Base-by-base conservation (phyloP, 2,888 invertebrate genomes). In the Lordiphosa andalusiaca region DNA sequence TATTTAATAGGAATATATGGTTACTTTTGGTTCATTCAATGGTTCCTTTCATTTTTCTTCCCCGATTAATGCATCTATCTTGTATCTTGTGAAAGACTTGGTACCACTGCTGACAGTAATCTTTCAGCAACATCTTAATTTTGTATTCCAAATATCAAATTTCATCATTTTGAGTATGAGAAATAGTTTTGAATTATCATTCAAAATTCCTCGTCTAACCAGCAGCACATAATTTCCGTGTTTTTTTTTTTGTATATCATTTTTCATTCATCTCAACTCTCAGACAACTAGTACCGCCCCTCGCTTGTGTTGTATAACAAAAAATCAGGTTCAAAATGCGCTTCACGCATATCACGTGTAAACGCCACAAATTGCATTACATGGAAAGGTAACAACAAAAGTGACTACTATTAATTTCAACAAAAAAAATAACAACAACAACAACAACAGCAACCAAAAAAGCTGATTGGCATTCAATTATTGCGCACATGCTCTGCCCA, bases 391-490 rank as follows among this genome's bases (percentile, higher is more conserved):
- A 44, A 37, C 38, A 68, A 49, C 39, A 51, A 41, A 46, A 54
- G 12, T 69, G 38, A 71, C 51, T 36, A 66, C 50, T 51, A 63
- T 63, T 63, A 23, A 64, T 63, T 65, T 46, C 38, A 44, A 40
- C 25, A 13, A 25, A 5, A 12, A 21, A 21, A 6, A 47, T n/a
- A n/a, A n/a, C n/a, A n/a, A n/a, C n/a, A n/a, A 35, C 6, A 21
- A 37, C n/a, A 36, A 25, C 19, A 12, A 6, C 37, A 33, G 33
- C 13, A 33, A 40, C 30, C 6, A 39, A 40, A 10, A 40, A 48
- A 57, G 39, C 40, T 53, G 49, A 65, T 53, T 76, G 77, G 36
- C 67, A 80, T 63, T 69, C 81, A 74, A 81, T 76, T 74, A 63
- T 69, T 52, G 53, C 55, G 53, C 66, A 48, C 50, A 51, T 50